A percentile compares a stretch with the other conserved stretches of the same genome.
Conservation (phyloP, 2,888 invertebrate species). For the Morpho achilles region DNA sequence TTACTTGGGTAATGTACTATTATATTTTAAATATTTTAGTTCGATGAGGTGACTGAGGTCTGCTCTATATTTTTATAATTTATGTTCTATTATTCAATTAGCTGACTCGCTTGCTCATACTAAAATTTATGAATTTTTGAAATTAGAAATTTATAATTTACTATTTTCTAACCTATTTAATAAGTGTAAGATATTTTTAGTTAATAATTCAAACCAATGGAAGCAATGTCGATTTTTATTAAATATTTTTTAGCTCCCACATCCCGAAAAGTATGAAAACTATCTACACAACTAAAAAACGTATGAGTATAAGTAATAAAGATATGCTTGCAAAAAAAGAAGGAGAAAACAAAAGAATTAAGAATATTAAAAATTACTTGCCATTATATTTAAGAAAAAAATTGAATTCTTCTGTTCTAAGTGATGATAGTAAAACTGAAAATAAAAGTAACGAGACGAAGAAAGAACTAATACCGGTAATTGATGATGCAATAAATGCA, state of each 20-base stretch:
- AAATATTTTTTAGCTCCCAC: slow-evolving; percentile 34
- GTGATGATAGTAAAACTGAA: slow-evolving; percentile 1
- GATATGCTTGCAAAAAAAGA: slow-evolving; percentile 19
- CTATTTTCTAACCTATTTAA: too few relatives aligned
- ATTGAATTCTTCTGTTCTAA: slow-evolving; percentile 8
- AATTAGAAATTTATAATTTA: too few relatives aligned
- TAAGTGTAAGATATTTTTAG: too few relatives aligned
- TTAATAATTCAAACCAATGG: too few relatives aligned
- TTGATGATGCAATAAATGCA: slow-evolving; percentile 34
- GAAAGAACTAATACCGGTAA: not conserved
- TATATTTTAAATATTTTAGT: slow-evolving; percentile 13
- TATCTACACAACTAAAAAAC: slow-evolving; percentile 26
- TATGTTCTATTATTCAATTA: too few relatives aligned
- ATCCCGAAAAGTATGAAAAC: slow-evolving; percentile 39
- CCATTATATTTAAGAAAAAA: slow-evolving; percentile 37
- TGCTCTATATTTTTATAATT: not conserved
- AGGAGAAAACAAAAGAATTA: slow-evolving; percentile 3
- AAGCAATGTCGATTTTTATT: too few relatives aligned
- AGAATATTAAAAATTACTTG: slow-evolving; percentile 37
- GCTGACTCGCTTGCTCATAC: not conserved
- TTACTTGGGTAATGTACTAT: not conserved
- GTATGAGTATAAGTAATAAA: slow-evolving; percentile 26
- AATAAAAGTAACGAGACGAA: not conserved
- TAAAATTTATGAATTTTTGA: too few relatives aligned
- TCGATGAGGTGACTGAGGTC: too few relatives aligned